Evolutionary conservation across 2,888 invertebrate species (phyloP).

Genomic region (Parnassius mnemosyne): DNA sequence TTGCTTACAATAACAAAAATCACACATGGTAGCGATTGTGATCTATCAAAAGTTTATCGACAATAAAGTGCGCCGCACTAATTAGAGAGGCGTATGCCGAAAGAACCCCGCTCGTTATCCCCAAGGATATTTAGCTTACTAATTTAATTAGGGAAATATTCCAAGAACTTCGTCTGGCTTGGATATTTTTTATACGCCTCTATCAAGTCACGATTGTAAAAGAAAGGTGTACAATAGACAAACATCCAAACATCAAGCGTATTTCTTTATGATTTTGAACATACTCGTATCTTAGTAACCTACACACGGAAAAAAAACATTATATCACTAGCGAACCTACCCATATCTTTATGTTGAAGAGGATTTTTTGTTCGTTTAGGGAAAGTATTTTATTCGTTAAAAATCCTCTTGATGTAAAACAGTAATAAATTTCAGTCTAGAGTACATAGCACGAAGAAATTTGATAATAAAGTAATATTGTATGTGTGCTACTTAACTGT

Average conservation of each 20-base stretch:
- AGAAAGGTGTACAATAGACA: constrained; percentile 15
- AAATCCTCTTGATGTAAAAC: no score
- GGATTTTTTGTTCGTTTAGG: no score
- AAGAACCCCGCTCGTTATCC: constrained; percentile 41
- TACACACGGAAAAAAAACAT: no score
- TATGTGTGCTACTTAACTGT: no score
- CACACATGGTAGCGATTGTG: neutral
- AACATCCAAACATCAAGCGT: constrained; percentile 5
- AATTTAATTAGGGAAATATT: constrained; percentile 49
- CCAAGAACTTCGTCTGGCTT: constrained; percentile 42
- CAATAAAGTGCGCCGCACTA: constrained; percentile 27
- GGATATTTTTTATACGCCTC: constrained; percentile 19
- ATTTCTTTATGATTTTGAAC: no score
- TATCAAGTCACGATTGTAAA: constrained; percentile 21
- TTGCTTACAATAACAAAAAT: neutral
- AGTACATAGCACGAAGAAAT: no score
- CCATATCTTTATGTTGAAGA: no score
- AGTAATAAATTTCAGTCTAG: no score
- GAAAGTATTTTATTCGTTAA: no score
- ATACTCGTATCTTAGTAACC: no score
- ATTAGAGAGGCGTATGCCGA: constrained; percentile 29
- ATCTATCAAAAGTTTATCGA: constrained; percentile 29
- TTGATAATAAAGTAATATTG: no score
- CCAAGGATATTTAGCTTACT: constrained; percentile 44
- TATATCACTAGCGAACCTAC: no score